Base-by-base conservation (phyloP, 2,797 vertebrate genomes). In the Sebastes itinus region DNA sequence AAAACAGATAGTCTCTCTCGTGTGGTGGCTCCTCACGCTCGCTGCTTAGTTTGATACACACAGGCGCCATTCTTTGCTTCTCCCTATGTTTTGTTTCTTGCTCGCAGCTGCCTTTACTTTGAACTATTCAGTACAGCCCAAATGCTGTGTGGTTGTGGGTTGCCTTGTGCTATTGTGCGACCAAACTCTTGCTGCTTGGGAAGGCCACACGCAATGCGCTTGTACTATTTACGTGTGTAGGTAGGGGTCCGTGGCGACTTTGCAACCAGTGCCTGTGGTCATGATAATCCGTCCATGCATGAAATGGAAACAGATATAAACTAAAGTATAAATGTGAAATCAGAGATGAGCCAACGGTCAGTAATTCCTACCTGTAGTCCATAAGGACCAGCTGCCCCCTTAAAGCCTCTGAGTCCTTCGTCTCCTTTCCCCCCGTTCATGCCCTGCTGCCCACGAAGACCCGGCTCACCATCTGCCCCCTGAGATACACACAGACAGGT, bases 351-450 rank as follows among this genome's bases (percentile, higher is more conserved):
- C 6, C 13, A n/a, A 12, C 23, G n/a, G 49, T 38, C 46, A 52
- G 3, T 11, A 12, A 22, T 72, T 64, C 78, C 85, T 64, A 98
- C 97, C 96, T 98, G 97, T 35, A 97, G 92, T 75, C 97, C 97
- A 61, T 88, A 78, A 23, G 97, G 96, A 7, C 97, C 97, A 6
- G 87, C 86, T 35, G 88, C 75, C 16, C 97, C 97, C 70, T 95
- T 94, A 60, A 96, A 96, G 42, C 98, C 98, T 70, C 97, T 93
- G 0, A 70, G 23, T 63, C 98, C 98, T 81, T 99, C 98, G 55
- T 99, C 97, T 82, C 98, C 98, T 88, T 99, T 99, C 55, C 95
- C 95, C 1, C 98, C 98, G 1, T 96, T 95, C 96, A 98, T 97
- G 22, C 98, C 98, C 76, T 97, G 96, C 86, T 97, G 97, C 49